Evolutionary conservation across 37 sponge, comb jelly and placozoan genomes (phyloP).

Genomic region (Theonella swinhoei): DNA sequence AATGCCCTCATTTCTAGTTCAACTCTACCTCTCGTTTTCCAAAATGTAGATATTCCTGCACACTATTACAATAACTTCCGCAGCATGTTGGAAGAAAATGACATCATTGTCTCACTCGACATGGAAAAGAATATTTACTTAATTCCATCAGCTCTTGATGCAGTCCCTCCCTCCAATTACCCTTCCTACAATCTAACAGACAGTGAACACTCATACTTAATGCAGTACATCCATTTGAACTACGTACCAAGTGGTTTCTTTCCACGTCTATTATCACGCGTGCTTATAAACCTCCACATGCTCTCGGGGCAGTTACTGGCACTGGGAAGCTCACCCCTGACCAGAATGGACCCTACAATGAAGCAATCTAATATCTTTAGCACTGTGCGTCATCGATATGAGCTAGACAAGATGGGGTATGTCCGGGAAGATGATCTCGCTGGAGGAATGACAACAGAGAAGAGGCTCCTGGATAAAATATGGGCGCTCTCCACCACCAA

Average conservation of each 20-base stretch:
- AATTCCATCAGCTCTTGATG: constrained; percentile 49
- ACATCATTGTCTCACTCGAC: constrained; percentile 54
- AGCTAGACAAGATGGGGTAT: constrained; percentile 39
- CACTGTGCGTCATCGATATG: not conserved
- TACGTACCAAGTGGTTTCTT: constrained; percentile 57
- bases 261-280: constrained; percentile 31
- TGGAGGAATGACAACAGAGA: not conserved
- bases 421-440: constrained; percentile 39
- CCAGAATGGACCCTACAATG: not conserved
- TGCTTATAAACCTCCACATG: constrained; percentile 39
- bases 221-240: constrained; percentile 23
- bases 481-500: constrained; percentile 51
- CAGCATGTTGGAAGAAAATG: constrained; percentile 35
- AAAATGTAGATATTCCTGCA: constrained; percentile 24
- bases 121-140: constrained; percentile 42
- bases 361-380: not conserved
- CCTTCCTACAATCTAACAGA: constrained; percentile 50
- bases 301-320: constrained; percentile 55
- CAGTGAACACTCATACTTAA: not conserved
- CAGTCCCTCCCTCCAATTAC: constrained; percentile 40
- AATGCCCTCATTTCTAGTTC: constrained; percentile 20
- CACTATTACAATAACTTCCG: constrained; percentile 29
- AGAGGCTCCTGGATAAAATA: constrained; percentile 19
- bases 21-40: constrained; percentile 35
- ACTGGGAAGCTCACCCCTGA: constrained; percentile 2